phyloP scores from a whole-genome alignment of 2,888 invertebrate species.

The Drosophila nr. perissopoda region DNA sequence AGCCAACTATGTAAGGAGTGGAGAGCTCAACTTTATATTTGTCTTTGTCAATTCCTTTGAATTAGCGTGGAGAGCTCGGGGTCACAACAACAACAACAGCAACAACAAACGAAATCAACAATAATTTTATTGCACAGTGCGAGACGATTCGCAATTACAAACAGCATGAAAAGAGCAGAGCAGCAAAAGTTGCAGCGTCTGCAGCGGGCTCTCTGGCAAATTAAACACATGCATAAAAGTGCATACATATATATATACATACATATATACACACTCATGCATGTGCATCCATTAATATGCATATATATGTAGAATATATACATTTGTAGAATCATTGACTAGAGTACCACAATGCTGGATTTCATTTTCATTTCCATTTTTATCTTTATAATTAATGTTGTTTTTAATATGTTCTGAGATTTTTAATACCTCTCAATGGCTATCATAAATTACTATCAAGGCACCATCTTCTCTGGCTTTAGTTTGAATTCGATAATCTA shows the following conservation, averaged over 20 bases:
- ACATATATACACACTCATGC: background rate
- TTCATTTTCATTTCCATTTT: background rate
- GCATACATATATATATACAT: no score
- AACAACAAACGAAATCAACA: background rate
- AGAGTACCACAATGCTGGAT: background rate
- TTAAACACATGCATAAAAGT: slow-evolving; percentile 35
- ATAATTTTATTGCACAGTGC: slow-evolving; percentile 15
- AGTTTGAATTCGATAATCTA: background rate
- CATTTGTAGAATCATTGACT: background rate
- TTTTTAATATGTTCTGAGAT: background rate
- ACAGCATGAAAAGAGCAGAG: slow-evolving; percentile 17
- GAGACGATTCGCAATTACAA: slow-evolving; percentile 48
- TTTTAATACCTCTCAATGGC: background rate
- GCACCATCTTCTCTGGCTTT: background rate
- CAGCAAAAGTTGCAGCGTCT: slow-evolving; percentile 7
- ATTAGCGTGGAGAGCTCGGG: slow-evolving; percentile 21
- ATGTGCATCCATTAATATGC: background rate
- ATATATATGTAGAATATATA: background rate
- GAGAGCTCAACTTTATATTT: slow-evolving; percentile 11
- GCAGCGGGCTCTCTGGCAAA: slow-evolving; percentile 45
- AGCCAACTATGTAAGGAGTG: slow-evolving; percentile 10
- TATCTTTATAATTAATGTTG: background rate
- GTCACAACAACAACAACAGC: slow-evolving; percentile 13
- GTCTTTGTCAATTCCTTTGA: slow-evolving; percentile 34
- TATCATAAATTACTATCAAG: background rate